Base-by-base conservation (phyloP, 1,140 invertebrate genomes). In the Glossosoma conforme region DNA sequence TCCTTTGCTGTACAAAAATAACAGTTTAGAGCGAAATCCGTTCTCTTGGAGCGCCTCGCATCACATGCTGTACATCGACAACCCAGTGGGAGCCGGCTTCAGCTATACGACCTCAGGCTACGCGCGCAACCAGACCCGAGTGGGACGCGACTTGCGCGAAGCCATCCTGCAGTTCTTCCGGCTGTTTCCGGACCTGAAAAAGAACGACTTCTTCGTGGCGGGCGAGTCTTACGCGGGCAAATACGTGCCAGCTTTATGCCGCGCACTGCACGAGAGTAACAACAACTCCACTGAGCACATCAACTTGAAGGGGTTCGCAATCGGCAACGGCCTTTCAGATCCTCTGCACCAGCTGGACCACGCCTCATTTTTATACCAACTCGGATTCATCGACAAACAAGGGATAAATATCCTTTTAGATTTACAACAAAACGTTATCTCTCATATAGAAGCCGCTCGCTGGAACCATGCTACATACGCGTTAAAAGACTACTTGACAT, bases 201-300 rank as follows among this genome's bases (percentile, higher is more conserved):
- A 63, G 0, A 84, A 81, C 52, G 79, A 82, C 24, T 89, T 91
- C 59, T 91, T 80, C 70, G 79, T 93, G 0, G 85, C 85, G 2
- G 91, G 91, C 1, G 90, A 94, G 70, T 93, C 89, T 10, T 94
- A 93, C 68, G 91, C 79, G 9, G 90, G 90, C 2, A 86, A 86
- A 63, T 91, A 91, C 74, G 82, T 91, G 0, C 89, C 89, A n/a
- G 82, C 86, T 0, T 64, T 90, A 11, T 80, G 81, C 0, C 80
- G 87, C 62, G 82, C 83, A 13, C 91, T 93, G 38, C 83, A 91
- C 62, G 74, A 77, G 28, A 79, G 72, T 32, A 78, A 67, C 59
- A 69, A 53, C 43, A 55, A 54, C 28, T 74, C 81, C 6, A 63
- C 75, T 42, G 56, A 73, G 5, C 81, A 81, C 50, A 81, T 85